These are phyloP conservation scores for Phyllotreta cruciferae DNA, from an alignment of 2,888 invertebrate genomes.

Conservation along the genomic window DNA sequence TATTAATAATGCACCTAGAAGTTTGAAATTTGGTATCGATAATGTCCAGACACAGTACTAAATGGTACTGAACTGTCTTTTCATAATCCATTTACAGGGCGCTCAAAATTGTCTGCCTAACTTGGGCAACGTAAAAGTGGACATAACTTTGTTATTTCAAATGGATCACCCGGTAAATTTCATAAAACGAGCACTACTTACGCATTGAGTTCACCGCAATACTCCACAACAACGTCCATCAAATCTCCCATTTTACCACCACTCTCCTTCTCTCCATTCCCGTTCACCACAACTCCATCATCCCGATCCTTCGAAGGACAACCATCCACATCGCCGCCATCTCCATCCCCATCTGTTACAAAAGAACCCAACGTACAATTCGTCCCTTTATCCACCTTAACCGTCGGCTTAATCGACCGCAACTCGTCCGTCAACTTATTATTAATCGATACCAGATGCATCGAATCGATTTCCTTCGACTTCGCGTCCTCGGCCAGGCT, in stretches of 20 bases:
- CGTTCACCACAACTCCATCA: constrained; percentile 1
- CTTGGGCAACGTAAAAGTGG: too few relatives aligned
- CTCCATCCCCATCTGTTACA: neutral
- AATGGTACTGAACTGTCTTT: too few relatives aligned
- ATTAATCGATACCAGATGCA: neutral
- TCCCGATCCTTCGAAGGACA: neutral
- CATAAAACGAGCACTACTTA: constrained; percentile 9
- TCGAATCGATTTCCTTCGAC: neutral
- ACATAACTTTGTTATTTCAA: too few relatives aligned
- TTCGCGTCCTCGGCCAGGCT: too few relatives aligned
- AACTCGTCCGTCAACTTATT: neutral
- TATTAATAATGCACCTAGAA: too few relatives aligned
- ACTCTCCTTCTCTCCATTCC: constrained; percentile 14
- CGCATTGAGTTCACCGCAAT: constrained; percentile 32
- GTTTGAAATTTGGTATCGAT: too few relatives aligned
- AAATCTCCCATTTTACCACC: constrained; percentile 19
- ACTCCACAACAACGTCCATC: constrained; percentile 21
- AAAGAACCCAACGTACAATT: constrained; percentile 2
- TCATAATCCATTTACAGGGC: too few relatives aligned
- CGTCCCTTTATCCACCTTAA: constrained; percentile 2
- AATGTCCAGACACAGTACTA: too few relatives aligned
- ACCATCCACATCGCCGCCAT: neutral
- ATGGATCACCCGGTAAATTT: too few relatives aligned
- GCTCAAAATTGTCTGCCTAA: too few relatives aligned
- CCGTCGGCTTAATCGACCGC: constrained; percentile 3